phyloP scores from a whole-genome alignment of 2,888 invertebrate species.

The Agonopterix arenella region DNA sequence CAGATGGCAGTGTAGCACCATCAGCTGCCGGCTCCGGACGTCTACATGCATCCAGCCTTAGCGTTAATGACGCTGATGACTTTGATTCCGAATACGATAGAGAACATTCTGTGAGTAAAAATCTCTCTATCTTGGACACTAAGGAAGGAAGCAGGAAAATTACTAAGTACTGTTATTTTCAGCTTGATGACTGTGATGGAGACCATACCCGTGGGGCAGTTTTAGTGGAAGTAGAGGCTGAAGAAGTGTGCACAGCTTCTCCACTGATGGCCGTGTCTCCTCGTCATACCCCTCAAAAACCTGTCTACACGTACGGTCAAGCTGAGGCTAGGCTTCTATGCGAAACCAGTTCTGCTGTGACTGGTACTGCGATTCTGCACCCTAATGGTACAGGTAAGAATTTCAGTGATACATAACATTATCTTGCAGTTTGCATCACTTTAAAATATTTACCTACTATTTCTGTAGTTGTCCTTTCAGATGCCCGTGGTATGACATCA shows the following conservation, averaged over 20 bases:
- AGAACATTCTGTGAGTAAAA: constrained; percentile 50
- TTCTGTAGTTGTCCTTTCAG: constrained; percentile 42
- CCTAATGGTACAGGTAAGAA: constrained; percentile 51
- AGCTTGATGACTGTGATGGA: constrained; percentile 55
- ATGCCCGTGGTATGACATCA: constrained; percentile 33
- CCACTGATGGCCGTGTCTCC: constrained; percentile 81
- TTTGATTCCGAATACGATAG: constrained; percentile 74
- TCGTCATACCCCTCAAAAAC: constrained; percentile 80
- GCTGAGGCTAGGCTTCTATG: constrained; percentile 74
- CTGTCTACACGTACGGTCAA: constrained; percentile 82
- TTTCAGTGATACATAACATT: neutral
- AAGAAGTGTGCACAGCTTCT: constrained; percentile 87
- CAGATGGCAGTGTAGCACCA: constrained; percentile 84
- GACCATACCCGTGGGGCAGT: constrained; percentile 82
- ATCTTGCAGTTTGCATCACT: neutral
- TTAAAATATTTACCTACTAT: constrained; percentile 5
- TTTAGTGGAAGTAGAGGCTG: constrained; percentile 88
- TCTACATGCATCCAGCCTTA: constrained; percentile 83
- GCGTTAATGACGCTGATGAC: constrained; percentile 84
- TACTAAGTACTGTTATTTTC: constrained; percentile 1
- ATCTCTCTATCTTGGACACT: neutral
- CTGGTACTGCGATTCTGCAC: constrained; percentile 63
- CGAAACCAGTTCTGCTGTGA: constrained; percentile 61
- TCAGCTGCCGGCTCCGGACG: constrained; percentile 76
- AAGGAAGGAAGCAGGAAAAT: neutral